Conservation (phyloP, 1,140 invertebrate genomes). For the Tetramorium alpestre region DNA sequence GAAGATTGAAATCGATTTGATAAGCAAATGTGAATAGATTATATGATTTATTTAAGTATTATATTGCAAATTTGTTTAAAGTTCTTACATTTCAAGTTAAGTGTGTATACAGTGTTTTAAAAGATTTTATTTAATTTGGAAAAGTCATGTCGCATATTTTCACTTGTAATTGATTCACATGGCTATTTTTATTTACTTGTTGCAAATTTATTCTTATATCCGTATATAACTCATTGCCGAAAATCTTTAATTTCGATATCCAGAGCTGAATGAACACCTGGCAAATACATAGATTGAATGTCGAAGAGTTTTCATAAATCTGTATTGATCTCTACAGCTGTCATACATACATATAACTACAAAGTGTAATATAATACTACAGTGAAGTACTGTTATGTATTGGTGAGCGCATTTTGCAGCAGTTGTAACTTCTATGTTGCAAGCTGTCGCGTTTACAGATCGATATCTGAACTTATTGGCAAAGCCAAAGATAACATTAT, state of each 20-base stretch:
- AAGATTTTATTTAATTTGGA: background rate
- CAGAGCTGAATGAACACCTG: background rate
- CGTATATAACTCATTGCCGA: background rate
- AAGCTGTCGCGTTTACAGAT: slow-evolving; percentile 31
- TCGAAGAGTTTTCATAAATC: slow-evolving; percentile 35
- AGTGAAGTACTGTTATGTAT: background rate
- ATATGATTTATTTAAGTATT: background rate
- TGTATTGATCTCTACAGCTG: background rate
- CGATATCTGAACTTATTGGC: slow-evolving; percentile 25
- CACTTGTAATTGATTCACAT: background rate
- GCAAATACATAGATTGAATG: slow-evolving; percentile 9
- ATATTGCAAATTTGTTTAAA: background rate
- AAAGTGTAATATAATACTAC: slow-evolving; percentile 5
- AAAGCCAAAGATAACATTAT: background rate
- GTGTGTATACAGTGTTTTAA: background rate
- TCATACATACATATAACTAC: background rate
- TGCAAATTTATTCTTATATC: background rate
- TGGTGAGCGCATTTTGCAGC: slow-evolving; percentile 19
- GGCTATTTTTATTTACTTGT: background rate
- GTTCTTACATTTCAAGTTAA: background rate
- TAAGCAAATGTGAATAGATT: slow-evolving; percentile 10
- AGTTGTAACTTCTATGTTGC: slow-evolving; percentile 30
- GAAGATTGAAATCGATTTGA: background rate
- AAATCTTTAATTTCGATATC: background rate
- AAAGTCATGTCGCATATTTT: background rate